These are phyloP conservation scores for Acipenser ruthenus DNA, from an alignment of 2,797 vertebrate species.

Conservation along the genomic window DNA sequence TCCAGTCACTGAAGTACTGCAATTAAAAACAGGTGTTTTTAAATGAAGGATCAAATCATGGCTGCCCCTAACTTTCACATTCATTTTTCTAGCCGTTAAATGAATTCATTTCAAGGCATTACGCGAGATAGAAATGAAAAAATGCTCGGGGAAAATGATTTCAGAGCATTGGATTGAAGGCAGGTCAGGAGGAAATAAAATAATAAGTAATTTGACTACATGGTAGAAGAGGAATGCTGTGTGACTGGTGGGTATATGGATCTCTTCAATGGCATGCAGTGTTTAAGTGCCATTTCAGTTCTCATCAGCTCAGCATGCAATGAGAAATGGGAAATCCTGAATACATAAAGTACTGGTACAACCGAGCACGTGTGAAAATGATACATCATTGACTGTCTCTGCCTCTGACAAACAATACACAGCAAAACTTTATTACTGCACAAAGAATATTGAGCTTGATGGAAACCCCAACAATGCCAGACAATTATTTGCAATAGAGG, in stretches of 20 bases:
- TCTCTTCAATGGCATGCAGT: background rate
- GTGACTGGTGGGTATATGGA: conserved; percentile 1
- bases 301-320: too few species aligned
- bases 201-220: conserved; percentile 1
- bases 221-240: background rate
- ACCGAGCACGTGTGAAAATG: too few species aligned
- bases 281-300: too few species aligned
- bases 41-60: background rate
- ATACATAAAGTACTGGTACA: too few species aligned
- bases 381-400: too few species aligned
- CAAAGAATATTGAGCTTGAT: too few species aligned
- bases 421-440: too few species aligned
- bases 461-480: too few species aligned
- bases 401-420: too few species aligned
- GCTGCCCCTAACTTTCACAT: background rate
- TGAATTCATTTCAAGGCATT: too few species aligned
- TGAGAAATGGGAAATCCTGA: too few species aligned
- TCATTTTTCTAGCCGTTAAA: background rate
- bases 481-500: too few species aligned
- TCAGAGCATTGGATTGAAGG: background rate
- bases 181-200: conserved; percentile 6
- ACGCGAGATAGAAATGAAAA: background rate
- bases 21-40: conserved; percentile 1
- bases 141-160: background rate
- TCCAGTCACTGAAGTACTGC: conserved; percentile 2